Conservation (phyloP, 2,888 invertebrate species). For the Timema podura region DNA sequence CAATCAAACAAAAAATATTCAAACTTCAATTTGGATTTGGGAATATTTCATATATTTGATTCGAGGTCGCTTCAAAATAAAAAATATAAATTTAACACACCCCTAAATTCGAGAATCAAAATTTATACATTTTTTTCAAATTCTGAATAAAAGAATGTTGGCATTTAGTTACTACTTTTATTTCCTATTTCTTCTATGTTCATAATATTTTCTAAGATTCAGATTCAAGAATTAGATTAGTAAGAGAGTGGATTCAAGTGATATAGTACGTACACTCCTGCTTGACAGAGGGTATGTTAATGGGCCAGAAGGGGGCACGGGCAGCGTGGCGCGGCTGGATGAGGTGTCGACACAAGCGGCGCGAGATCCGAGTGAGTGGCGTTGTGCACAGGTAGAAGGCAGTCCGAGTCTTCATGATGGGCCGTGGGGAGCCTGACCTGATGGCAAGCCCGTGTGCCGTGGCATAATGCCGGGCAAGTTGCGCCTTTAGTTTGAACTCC, state of each 20-base stretch:
- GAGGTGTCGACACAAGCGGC: constrained; percentile 78
- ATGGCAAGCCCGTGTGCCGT: constrained; percentile 80
- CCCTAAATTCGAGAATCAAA: neutral
- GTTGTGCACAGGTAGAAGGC: constrained; percentile 94
- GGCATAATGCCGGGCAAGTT: constrained; percentile 89
- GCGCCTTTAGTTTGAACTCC: constrained; percentile 93
- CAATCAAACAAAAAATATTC: too few relatives aligned
- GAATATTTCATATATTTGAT: too few relatives aligned
- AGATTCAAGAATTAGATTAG: neutral
- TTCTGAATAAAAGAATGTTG: neutral
- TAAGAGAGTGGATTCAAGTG: neutral
- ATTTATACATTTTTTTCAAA: neutral
- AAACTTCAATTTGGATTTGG: too few relatives aligned
- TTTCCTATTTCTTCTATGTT: too few relatives aligned
- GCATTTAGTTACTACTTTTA: too few relatives aligned
- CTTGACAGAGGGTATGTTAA: constrained; percentile 75
- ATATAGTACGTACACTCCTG: constrained; percentile 71
- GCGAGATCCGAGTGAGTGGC: constrained; percentile 82
- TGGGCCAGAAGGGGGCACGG: constrained; percentile 72
- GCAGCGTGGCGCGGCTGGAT: constrained; percentile 82
- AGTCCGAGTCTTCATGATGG: constrained; percentile 95
- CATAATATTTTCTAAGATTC: too few relatives aligned
- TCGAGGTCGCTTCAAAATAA: neutral
- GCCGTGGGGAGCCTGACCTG: constrained; percentile 74
- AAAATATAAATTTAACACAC: neutral